These are phyloP conservation scores for Okapia johnstoni DNA, from an alignment of 2,113 vertebrate genomes.

Conservation along the genomic window DNA sequence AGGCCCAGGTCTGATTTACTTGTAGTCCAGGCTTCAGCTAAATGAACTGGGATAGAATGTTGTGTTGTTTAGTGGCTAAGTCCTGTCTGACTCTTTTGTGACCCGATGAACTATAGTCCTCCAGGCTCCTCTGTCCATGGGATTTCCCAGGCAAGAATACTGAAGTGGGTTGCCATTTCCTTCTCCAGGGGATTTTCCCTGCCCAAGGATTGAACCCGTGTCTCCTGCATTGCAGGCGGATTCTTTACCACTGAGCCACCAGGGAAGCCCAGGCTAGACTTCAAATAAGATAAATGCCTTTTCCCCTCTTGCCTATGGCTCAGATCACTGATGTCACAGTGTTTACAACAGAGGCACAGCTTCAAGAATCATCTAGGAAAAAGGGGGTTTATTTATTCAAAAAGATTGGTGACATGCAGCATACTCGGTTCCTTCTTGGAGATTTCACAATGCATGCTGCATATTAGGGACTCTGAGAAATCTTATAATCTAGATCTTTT, in stretches of 20 bases:
- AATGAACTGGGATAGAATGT: not conserved
- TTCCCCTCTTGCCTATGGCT: not conserved
- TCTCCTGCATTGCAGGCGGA: not conserved
- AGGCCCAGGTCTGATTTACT: not conserved
- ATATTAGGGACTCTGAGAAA: not conserved
- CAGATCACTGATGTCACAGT: not conserved
- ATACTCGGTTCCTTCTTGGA: not conserved
- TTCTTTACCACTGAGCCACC: not conserved
- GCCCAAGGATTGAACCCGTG: not conserved
- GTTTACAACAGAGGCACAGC: not conserved
- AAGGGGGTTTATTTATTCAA: not conserved
- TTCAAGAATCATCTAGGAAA: not conserved
- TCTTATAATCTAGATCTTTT: not conserved
- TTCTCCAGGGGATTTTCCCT: not conserved
- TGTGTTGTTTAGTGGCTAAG: not conserved
- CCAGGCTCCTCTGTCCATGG: not conserved
- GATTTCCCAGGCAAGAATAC: not conserved
- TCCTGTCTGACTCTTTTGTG: not conserved
- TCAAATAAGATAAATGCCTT: not conserved
- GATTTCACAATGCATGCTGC: not conserved
- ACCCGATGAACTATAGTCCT: not conserved
- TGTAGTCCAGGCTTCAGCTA: not conserved
- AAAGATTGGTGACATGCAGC: not conserved
- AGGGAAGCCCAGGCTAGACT: not conserved
- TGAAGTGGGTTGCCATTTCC: not conserved